Conservation (phyloP, 2,888 invertebrate species). For the Lasioglossum pauxillum region DNA sequence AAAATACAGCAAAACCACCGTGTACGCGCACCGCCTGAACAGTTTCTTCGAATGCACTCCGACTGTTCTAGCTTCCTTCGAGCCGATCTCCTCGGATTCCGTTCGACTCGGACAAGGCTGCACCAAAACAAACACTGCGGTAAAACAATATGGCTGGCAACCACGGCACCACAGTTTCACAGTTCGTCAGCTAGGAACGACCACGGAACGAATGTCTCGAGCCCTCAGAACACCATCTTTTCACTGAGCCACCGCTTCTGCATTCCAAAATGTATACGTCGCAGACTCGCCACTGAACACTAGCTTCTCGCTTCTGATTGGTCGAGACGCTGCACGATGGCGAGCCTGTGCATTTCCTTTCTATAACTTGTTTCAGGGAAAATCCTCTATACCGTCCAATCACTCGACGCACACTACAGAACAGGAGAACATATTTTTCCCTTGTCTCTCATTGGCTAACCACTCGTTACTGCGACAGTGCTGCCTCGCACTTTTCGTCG, state of each 20-base stretch:
- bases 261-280: conserved; percentile 68
- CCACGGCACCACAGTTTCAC: conserved; percentile 73
- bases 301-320: conserved; percentile 45
- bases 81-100: conserved; percentile 69
- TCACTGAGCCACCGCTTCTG: conserved; percentile 56
- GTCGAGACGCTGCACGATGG: conserved; percentile 42
- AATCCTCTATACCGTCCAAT: neutral
- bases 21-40: conserved; percentile 59
- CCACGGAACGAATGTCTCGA: conserved; percentile 72
- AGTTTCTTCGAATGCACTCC: conserved; percentile 37
- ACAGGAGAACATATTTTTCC: neutral
- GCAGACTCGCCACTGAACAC: conserved; percentile 37
- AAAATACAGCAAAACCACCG: conserved; percentile 62
- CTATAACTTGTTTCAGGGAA: conserved; percentile 12
- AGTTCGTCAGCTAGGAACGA: conserved; percentile 73
- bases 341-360: conserved; percentile 59
- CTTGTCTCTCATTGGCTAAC: neutral
- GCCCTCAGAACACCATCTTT: conserved; percentile 74
- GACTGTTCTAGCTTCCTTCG: conserved; percentile 41
- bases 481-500: neutral
- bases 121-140: conserved; percentile 83
- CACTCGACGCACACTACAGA: neutral
- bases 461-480: neutral
- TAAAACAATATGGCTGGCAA: conserved; percentile 82
- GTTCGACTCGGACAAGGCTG: conserved; percentile 57